phyloP scores from a whole-genome alignment of 2,888 invertebrate genomes.

The Sepioteuthis lessoniana region DNA sequence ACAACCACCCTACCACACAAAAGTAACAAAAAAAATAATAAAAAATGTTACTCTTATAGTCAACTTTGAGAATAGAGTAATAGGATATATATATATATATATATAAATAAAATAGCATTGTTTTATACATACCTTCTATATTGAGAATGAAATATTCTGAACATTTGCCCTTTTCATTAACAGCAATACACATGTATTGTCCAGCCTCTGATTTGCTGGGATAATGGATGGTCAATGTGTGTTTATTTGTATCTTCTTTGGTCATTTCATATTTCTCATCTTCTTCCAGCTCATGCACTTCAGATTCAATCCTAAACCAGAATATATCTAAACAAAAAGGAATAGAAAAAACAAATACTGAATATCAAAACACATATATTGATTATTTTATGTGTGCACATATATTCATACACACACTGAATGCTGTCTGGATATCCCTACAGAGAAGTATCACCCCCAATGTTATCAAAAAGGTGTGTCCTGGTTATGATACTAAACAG shows the following conservation, averaged over 20 bases:
- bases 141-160: conserved; percentile 68
- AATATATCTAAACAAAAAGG: conserved; percentile 69
- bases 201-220: conserved; percentile 61
- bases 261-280: conserved; percentile 67
- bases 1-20: too few species aligned
- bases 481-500: too few species aligned
- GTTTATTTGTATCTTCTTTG: conserved; percentile 56
- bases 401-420: too few species aligned
- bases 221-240: conserved; percentile 66
- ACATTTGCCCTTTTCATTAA: conserved; percentile 67
- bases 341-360: not conserved
- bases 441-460: too few species aligned
- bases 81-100: too few species aligned
- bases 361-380: not conserved
- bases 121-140: conserved; percentile 66
- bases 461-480: too few species aligned
- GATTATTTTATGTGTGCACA: too few species aligned
- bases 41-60: too few species aligned
- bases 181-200: conserved; percentile 70
- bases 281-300: conserved; percentile 69
- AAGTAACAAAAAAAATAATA: too few species aligned
- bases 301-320: conserved; percentile 69
- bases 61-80: too few species aligned
- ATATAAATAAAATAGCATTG: too few species aligned
- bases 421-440: too few species aligned